phyloP scores from a whole-genome alignment of 37 sponge, comb jelly and placozoan genomes.

The Ianthella basta region DNA sequence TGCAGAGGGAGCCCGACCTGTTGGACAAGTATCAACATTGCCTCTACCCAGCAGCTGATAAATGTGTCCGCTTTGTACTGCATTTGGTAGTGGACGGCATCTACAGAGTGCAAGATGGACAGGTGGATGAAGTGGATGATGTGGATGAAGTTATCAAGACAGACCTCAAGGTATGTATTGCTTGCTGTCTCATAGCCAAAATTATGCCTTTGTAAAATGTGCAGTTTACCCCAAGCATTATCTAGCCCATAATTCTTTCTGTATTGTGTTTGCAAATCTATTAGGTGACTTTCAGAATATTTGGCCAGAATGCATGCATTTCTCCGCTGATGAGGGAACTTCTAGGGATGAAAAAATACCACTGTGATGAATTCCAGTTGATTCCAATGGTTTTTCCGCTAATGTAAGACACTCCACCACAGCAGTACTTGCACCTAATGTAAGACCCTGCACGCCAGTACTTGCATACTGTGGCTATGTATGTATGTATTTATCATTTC shows the following conservation, averaged over 20 bases:
- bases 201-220: too few species aligned
- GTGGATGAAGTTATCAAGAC: too few species aligned
- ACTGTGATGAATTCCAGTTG: constrained; percentile 1
- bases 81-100: constrained; percentile 58
- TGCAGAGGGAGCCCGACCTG: background rate
- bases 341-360: background rate
- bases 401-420: background rate
- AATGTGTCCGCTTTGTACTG: constrained; percentile 51
- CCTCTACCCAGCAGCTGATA: constrained; percentile 7
- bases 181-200: too few species aligned
- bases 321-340: constrained; percentile 24
- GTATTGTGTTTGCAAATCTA: too few species aligned
- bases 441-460: too few species aligned
- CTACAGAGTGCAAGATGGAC: background rate
- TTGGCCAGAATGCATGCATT: background rate
- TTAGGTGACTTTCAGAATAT: constrained; percentile 19
- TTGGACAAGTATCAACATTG: background rate
- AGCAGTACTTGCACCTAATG: too few species aligned
- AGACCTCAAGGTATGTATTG: too few species aligned
- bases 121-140: constrained; percentile 8
- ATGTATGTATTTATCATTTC: too few species aligned
- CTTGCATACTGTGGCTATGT: too few species aligned
- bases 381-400: background rate
- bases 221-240: too few species aligned
- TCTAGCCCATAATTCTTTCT: too few species aligned